A percentile compares a stretch with the other conserved stretches of the same genome.
phyloP scores from a whole-genome alignment of 2,888 invertebrate species.

The Tipula vernalis region DNA sequence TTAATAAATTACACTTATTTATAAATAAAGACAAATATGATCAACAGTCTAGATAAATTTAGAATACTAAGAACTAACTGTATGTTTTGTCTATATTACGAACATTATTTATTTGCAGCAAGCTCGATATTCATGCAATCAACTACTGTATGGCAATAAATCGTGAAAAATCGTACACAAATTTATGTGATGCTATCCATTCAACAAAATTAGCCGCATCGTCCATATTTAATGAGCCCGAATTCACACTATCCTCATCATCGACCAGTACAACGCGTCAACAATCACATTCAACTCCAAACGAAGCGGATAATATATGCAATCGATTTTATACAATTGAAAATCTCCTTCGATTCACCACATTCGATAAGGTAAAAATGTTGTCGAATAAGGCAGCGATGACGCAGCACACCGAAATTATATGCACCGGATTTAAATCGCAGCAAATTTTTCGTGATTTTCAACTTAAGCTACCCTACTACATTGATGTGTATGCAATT shows the following conservation, averaged over 20 bases:
- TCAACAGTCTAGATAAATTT: neutral
- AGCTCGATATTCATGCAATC: conserved; percentile 33
- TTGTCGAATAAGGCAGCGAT: neutral
- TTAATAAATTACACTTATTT: neutral
- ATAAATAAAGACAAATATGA: neutral
- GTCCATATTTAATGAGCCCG: neutral
- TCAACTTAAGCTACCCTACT: conserved; percentile 28
- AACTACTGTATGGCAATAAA: conserved; percentile 32
- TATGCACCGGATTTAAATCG: conserved; percentile 31
- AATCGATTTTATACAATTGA: conserved; percentile 5
- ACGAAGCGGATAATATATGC: neutral
- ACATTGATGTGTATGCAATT: conserved; percentile 32
- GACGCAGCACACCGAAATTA: conserved; percentile 20
- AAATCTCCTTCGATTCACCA: neutral
- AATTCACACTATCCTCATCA: neutral
- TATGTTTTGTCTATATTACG: neutral
- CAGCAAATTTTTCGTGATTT: conserved; percentile 29
- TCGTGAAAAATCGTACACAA: conserved; percentile 21
- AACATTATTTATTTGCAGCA: conserved; percentile 20
- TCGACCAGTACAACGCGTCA: neutral
- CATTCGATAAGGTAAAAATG: neutral
- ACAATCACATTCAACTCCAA: neutral
- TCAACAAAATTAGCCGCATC: neutral
- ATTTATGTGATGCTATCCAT: conserved; percentile 23
- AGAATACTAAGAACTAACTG: conserved; percentile 4